Evolutionary conservation across 2,797 vertebrate genomes (phyloP), one percentile per base, ranked within the genome.

Genomic region (Lemur catta): DNA sequence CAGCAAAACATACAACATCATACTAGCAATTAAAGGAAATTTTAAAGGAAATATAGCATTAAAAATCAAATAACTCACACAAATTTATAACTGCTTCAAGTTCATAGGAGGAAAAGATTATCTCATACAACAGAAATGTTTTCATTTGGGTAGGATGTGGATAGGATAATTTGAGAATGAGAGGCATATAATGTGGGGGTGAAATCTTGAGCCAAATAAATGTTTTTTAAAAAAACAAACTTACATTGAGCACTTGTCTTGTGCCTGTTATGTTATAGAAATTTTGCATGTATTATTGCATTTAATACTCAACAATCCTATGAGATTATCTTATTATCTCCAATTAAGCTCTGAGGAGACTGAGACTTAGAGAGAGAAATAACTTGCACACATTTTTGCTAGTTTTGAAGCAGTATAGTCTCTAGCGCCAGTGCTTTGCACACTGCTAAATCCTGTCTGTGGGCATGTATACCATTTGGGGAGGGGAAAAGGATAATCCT

Each of bases 161-260:
- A 0, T 55, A 72, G 17, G 13, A 79, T 57, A 75, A 78, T 87
- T 89, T 76, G 46, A 69, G 14, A 88, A 69, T 79, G 46, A 87
- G 20, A 75, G 17, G 20, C 8, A 46, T 41, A 9, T 28, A 18
- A 43, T 41, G 24, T 61, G 43, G 30, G 11, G 0, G 48, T 92
- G 43, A 89, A 59, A 43, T 78, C n/a, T 90, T 90, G 33, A 88
- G 33, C 11, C 41, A 82, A 92, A 28, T 81, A 96, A 88, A 63
- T 38, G 61, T 52, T 93, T 91, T n/a, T 63, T 43, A 43, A 78
- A 41, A 57, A 84, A 89, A 28, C 8, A 10, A 59, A 48, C 0
- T 14, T 74, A 28, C 22, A 38, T 20, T 81, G 57, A 87, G 7
- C 30, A 63, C 6, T 22, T 71, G 33, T 65, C 50, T 52, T 90